Base-by-base conservation (phyloP, 2,113 vertebrate genomes). In the Strix aluco region DNA sequence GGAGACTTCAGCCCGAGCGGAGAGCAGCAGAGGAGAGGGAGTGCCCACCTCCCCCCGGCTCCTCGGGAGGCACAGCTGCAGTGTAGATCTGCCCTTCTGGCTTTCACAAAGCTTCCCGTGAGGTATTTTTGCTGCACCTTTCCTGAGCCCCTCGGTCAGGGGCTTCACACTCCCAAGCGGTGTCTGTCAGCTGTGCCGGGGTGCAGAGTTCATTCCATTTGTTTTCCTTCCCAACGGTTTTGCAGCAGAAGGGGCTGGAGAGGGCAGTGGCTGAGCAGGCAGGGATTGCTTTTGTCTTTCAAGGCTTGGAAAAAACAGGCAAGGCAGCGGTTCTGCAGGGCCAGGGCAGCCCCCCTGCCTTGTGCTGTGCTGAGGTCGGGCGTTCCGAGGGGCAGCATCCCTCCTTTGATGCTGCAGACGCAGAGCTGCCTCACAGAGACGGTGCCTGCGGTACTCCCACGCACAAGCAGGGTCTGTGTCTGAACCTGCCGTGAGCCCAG, bases 101-200 rank as follows among this genome's bases (percentile, higher is more conserved):
- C 59, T 46, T 23, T 54, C 29, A 8, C 36, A 40, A 5, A 80
- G 42, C 79, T 51, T 40, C 25, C 8, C 6, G 1, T 5, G 27
- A 61, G n/a, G 22, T 5, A 2, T 38, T 81, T 42, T 14, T 22
- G 44, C 19, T 9, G 8, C 47, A 11, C n/a, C 18, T 81, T 58
- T 40, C 40, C 46, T 7, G 14, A 71, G 29, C 27, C 46, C n/a
- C 15, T 21, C 1, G 0, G 16, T 13, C 57, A 22, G 27, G 26
- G 30, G 13, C 23, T 55, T 29, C 10, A 1, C 34, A 5, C 19
- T 13, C 25, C 0, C 2, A 26, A n/a, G 47, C 6, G 2, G 18
- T 5, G 13, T 18, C 47, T 10, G 44, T 20, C n/a, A 18, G 52
- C 22, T 26, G 32, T 25, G n/a, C 13, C 25, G 0, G 1, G 9